phyloP scores from a whole-genome alignment of 2,888 invertebrate species.

The Trichopoda pennipes region DNA sequence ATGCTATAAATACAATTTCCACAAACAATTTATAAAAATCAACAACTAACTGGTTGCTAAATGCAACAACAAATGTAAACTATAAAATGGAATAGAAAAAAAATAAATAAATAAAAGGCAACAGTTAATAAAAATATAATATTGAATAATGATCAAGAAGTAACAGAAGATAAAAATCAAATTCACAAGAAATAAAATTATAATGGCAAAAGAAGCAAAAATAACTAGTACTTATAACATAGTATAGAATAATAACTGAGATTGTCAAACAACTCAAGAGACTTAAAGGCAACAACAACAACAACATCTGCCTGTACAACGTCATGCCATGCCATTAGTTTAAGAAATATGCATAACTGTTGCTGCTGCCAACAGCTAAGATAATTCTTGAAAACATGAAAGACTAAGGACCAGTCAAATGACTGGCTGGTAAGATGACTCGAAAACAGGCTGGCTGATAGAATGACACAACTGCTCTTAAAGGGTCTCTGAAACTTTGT shows the following conservation, averaged over 20 bases:
- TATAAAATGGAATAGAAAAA: constrained; percentile 22
- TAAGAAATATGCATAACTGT: neutral
- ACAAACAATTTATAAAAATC: constrained; percentile 61
- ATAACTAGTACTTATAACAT: constrained; percentile 39
- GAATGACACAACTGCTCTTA: constrained; percentile 16
- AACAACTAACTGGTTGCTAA: constrained; percentile 44
- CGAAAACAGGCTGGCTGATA: neutral
- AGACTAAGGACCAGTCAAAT: constrained; percentile 28
- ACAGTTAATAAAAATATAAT: constrained; percentile 60
- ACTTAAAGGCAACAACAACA: constrained; percentile 30
- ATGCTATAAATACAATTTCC: constrained; percentile 63
- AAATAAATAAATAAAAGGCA: constrained; percentile 17
- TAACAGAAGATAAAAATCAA: constrained; percentile 40
- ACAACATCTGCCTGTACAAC: constrained; percentile 39
- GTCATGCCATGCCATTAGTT: neutral
- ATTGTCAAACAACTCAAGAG: constrained; percentile 53
- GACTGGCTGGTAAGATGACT: constrained; percentile 10
- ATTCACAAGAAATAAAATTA: constrained; percentile 35
- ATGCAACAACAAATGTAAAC: constrained; percentile 50
- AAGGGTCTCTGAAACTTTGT: constrained; percentile 56
- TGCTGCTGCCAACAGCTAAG: neutral
- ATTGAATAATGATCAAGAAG: constrained; percentile 65
- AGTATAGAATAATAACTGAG: constrained; percentile 62
- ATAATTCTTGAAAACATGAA: neutral
- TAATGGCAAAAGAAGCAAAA: constrained; percentile 16